A percentile compares a stretch with the other conserved stretches of the same genome.
phyloP scores from a whole-genome alignment of 2,888 invertebrate species.

The Monoplex corrugatus region DNA sequence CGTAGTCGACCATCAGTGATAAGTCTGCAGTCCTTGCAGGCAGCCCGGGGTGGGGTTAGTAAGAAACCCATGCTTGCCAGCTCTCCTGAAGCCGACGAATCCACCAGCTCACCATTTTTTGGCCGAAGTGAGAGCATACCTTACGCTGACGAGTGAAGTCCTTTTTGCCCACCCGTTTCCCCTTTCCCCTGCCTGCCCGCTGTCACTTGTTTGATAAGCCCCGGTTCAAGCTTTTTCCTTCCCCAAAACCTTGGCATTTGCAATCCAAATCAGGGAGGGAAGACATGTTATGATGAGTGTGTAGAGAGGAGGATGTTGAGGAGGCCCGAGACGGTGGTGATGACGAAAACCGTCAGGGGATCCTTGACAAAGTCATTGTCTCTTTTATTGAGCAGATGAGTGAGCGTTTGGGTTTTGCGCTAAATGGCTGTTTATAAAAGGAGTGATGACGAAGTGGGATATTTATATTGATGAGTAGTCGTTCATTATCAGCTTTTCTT shows the following conservation, averaged over 20 bases:
- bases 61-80: conserved; percentile 75
- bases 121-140: conserved; percentile 78
- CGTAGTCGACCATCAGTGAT: conserved; percentile 80
- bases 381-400: neutral
- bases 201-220: conserved; percentile 19
- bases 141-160: conserved; percentile 73
- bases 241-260: conserved; percentile 24
- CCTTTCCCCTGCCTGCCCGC: neutral
- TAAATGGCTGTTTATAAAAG: neutral
- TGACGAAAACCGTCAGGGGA: neutral
- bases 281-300: conserved; percentile 27
- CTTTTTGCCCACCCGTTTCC: neutral
- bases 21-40: conserved; percentile 78
- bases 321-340: neutral
- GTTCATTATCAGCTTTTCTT: no score
- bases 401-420: conserved; percentile 12
- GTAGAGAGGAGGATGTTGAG: neutral
- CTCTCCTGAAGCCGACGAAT: conserved; percentile 76
- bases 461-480: no score
- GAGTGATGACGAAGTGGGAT: neutral
- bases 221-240: neutral
- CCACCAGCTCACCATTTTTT: conserved; percentile 70
- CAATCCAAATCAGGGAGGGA: conserved; percentile 23
- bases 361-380: neutral
- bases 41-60: conserved; percentile 68